Evolutionary conservation across 2,888 invertebrate species (phyloP), one percentile per base, ranked within the genome.

Genomic region (Ophonus ardosiacus): DNA sequence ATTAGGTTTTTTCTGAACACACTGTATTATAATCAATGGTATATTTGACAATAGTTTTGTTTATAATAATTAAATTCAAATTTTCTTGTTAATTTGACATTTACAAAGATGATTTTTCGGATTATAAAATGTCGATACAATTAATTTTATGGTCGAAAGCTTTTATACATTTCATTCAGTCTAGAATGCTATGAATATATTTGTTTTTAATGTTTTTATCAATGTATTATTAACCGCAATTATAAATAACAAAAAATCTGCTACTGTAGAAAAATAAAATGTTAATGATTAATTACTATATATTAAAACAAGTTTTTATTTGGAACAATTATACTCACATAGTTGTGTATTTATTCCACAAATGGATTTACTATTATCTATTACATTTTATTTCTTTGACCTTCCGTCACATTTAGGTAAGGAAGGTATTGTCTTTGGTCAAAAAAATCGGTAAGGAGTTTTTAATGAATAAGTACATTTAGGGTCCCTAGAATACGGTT

Each of bases 211-310:
- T 68, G 31, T 10, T 68, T 68, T 68, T 68, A 13, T 15, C 24
- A 63, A 21, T 5, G 3, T 15, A 31, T 38, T 31, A 38, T 68
- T 68, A 68, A 68, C 68, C 13, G 31, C 31, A 68, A 68, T 68
- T 68, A 68, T 65, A 68, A 65, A 7, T 7, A 68, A 38, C 10
- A 68, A 68, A 68, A 68, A 68, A 31, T 68, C n/a, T 38, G 68
- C 68, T 68, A 38, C 68, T 68, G 38, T 24, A 15, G 7, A 68
- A 68, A 68, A 68, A 68, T 24, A 24, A 63, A 24, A 63, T 24
- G 24, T 63, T 63, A 24, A 24, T 24, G 24, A 63, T 63, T 68
- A 38, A 68, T 65, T n/a, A 65, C n/a, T 65, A n/a, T 31, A 5
- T 65, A 13, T 31, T 65, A 10, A n/a, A 61, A 61, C 24, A 7